phyloP scores from a whole-genome alignment of 2,888 invertebrate species.

The Acleris literana region DNA sequence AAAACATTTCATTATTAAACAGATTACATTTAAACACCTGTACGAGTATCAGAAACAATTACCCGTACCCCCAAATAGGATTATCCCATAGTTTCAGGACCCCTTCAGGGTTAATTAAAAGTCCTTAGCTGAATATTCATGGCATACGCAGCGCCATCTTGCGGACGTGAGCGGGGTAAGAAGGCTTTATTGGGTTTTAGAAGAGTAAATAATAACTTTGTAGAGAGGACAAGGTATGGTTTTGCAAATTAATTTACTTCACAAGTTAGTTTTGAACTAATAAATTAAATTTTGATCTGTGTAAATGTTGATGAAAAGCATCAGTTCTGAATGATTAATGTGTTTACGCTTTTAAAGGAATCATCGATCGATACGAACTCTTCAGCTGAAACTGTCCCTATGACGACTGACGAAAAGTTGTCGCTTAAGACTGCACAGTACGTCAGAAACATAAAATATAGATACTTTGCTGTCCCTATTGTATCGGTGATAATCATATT shows the following conservation, averaged over 20 bases:
- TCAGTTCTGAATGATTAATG: too few relatives aligned
- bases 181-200: conserved; percentile 29
- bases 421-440: too few relatives aligned
- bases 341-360: too few relatives aligned
- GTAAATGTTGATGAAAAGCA: too few relatives aligned
- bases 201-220: conserved; percentile 26
- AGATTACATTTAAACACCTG: conserved; percentile 29
- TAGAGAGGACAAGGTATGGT: conserved; percentile 14
- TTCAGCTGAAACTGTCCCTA: too few relatives aligned
- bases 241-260: background rate
- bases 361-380: too few relatives aligned
- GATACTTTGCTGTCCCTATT: too few relatives aligned
- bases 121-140: conserved; percentile 35
- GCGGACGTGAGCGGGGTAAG: conserved; percentile 34
- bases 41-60: conserved; percentile 31
- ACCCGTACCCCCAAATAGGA: conserved; percentile 20
- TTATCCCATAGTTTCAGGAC: conserved; percentile 21
- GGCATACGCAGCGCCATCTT: conserved; percentile 30
- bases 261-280: too few relatives aligned
- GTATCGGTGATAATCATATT: too few relatives aligned
- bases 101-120: conserved; percentile 31
- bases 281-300: too few relatives aligned
- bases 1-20: conserved; percentile 3
- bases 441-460: too few relatives aligned
- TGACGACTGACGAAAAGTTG: too few relatives aligned